Base-by-base conservation (phyloP, 2,888 invertebrate genomes). In the Eupithecia pulchellata region DNA sequence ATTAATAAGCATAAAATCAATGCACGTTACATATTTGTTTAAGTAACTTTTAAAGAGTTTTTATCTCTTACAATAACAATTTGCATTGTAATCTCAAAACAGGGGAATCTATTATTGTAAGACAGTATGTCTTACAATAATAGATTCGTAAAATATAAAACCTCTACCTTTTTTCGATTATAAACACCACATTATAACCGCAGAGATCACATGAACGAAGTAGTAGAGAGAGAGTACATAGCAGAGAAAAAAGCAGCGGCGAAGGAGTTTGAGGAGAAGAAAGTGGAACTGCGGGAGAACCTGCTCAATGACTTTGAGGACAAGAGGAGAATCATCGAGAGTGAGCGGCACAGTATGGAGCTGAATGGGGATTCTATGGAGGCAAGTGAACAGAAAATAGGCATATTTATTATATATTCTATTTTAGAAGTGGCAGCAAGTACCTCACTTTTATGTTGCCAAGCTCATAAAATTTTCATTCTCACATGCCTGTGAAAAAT, bases 231-330 rank as follows among this genome's bases (percentile, higher is more conserved):
- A 71, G 99, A 99, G 82, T 99, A 97, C 84, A 95, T 97, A 75
- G 95, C 96, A 47, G 99, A 99, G 85, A 98, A 98, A 85, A 97
- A 97, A 86, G 97, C 97, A 13, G 97, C 98, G 0, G 97, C 96
- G 0, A 97, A 98, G 86, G 99, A 99, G 84, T 98, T 98, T 92
- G 99, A 99, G 83, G 99, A 99, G 83, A 98, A 99, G 89, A 98
- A 98, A 89, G 95, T 97, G 77, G 99, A 99, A 86, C 90, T 99
- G 25, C 96, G 97, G 80, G 99, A 99, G 88, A 98, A 97, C 89
- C 91, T 99, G 47, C 95, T 99, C 34, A 96, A 96, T 39, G 99
- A 99, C 88, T 96, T 99, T 86, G 99, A 99, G 85, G 99, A 99
- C 81, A 98, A 99, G 84, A 95, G 97, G 82, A 97, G 97, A 81